These are phyloP conservation scores for Aphelocoma coerulescens DNA, from an alignment of 2,113 vertebrate species.

Conservation along the genomic window DNA sequence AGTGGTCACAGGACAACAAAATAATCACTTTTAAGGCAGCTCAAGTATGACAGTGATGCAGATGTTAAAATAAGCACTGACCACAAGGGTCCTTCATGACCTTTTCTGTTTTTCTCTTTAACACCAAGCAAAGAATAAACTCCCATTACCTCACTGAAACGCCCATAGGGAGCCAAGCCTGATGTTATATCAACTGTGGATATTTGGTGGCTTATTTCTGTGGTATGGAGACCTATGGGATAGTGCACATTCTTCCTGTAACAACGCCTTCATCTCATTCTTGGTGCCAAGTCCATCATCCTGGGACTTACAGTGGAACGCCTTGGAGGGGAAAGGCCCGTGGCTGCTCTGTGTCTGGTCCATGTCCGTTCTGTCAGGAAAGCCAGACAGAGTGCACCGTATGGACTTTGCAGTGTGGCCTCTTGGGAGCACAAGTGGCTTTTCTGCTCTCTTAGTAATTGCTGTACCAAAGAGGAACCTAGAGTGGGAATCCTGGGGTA, in stretches of 20 bases:
- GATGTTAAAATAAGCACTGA: slow-evolving; percentile 20
- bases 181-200: neutral
- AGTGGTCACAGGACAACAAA: neutral
- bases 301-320: neutral
- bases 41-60: slow-evolving; percentile 12
- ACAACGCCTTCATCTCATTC: neutral
- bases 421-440: neutral
- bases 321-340: neutral
- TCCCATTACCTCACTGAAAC: slow-evolving; percentile 3
- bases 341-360: neutral
- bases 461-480: neutral
- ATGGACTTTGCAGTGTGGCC: neutral
- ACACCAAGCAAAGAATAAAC: slow-evolving; percentile 2
- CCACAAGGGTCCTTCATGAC: neutral
- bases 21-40: neutral
- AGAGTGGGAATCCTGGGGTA: neutral
- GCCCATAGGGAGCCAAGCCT: neutral
- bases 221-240: neutral
- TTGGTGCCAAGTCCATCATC: neutral
- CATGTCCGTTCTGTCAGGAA: neutral
- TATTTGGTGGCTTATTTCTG: neutral
- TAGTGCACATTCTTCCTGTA: neutral
- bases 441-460: neutral
- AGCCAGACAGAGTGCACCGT: neutral
- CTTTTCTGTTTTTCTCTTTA: neutral